Conservation (phyloP, 2,888 invertebrate species). For the Dynastes hyllus region DNA sequence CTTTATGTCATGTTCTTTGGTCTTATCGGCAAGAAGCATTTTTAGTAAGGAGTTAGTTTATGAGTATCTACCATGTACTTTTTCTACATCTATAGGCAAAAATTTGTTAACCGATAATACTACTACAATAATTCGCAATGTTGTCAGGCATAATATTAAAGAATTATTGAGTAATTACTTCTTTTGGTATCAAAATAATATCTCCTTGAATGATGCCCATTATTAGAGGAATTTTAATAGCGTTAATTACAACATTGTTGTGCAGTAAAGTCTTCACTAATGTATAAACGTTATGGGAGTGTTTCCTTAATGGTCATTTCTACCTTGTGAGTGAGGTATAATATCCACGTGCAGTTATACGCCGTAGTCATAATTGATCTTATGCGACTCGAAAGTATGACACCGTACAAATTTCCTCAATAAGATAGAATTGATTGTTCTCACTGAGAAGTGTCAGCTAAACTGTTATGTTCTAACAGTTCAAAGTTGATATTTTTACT, state of each 20-base stretch:
- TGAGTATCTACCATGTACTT: too few relatives aligned
- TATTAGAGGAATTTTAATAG: background rate
- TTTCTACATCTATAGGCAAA: too few relatives aligned
- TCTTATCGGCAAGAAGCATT: too few relatives aligned
- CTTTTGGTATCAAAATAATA: background rate
- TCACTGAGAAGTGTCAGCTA: conserved; percentile 1
- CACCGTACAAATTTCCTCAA: conserved; percentile 39
- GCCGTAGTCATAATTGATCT: conserved; percentile 32
- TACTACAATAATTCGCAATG: too few relatives aligned
- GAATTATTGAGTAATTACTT: too few relatives aligned
- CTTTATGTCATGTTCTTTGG: too few relatives aligned
- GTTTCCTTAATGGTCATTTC: conserved; percentile 7
- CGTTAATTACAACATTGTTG: conserved; percentile 10
- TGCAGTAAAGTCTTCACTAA: background rate
- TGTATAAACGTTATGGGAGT: conserved; percentile 10
- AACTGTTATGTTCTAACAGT: conserved; percentile 32
- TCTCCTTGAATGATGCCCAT: background rate
- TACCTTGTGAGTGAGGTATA: background rate
- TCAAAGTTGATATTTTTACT: conserved; percentile 19
- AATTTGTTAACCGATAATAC: too few relatives aligned
- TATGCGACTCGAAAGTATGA: conserved; percentile 35
- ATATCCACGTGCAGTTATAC: conserved; percentile 9
- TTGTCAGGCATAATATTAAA: too few relatives aligned
- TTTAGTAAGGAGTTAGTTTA: too few relatives aligned
- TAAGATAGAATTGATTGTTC: conserved; percentile 32